These are phyloP conservation scores for Drosophila bunnanda DNA, from an alignment of 2,888 invertebrate genomes.

Conservation along the genomic window DNA sequence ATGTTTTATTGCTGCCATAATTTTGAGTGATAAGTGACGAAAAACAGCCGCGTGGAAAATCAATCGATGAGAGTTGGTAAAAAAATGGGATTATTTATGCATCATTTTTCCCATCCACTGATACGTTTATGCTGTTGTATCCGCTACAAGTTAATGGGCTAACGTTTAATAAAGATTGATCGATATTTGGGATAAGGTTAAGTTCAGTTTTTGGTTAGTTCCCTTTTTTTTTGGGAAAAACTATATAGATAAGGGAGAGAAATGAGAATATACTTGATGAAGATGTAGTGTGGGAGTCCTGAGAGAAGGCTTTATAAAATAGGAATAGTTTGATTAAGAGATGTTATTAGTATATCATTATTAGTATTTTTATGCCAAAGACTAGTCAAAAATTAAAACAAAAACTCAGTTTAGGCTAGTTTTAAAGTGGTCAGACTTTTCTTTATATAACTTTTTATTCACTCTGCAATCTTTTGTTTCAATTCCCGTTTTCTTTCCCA, in stretches of 20 bases:
- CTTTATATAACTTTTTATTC: not conserved
- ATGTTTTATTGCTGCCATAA: conserved; percentile 82
- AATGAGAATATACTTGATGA: not conserved
- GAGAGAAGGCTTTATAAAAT: not conserved
- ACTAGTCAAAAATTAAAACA: not conserved
- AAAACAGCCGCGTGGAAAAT: conserved; percentile 68
- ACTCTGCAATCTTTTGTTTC: conserved; percentile 1
- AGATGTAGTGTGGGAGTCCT: not conserved
- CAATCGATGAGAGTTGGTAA: conserved; percentile 65
- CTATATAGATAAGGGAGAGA: not conserved
- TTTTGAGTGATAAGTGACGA: conserved; percentile 82
- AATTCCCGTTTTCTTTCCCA: conserved; percentile 15
- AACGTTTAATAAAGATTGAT: conserved; percentile 81
- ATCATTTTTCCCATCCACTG: conserved; percentile 62
- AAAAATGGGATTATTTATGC: conserved; percentile 70
- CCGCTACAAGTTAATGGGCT: conserved; percentile 74
- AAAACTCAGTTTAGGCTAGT: not conserved
- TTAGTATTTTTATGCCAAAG: no score
- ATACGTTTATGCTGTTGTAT: conserved; percentile 65
- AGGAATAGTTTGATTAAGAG: not conserved
- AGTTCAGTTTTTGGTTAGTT: conserved; percentile 31
- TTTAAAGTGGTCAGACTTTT: not conserved
- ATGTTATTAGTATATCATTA: no score
- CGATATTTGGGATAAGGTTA: conserved; percentile 43
- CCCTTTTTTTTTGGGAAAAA: conserved; percentile 5